Base-by-base conservation (phyloP, 2,113 vertebrate genomes). In the Pterophyllum scalare region DNA sequence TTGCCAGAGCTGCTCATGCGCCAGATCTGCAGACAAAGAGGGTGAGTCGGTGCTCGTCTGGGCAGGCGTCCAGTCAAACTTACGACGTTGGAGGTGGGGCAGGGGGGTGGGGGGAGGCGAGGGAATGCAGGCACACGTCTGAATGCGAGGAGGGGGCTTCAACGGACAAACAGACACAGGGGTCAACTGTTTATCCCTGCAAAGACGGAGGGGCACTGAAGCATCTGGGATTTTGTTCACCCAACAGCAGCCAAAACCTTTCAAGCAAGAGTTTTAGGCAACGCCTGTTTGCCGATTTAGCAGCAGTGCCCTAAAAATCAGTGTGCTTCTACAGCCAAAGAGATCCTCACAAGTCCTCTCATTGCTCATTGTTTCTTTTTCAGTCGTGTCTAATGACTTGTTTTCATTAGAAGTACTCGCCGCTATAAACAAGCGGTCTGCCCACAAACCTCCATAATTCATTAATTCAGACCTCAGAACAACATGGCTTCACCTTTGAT, bases 81-180 rank as follows among this genome's bases (percentile, higher is more conserved):
- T 54, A 80, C 70, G 74, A 81, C n/a, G 49, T 75, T 62, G 54
- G 82, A 87, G 79, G 33, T 56, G 78, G 88, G 74, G 40, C 31
- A 4, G 38, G 43, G 0, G 14, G 14, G 4, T 3, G 24, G 64
- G 57, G 67, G 79, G 43, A 3, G 12, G 65, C 1, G 56, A 77
- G 87, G 86, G 88, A 88, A 91, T 87, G 85, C 58, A 90, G 94
- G 91, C 94, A 94, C 93, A 95, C 88, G 88, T 94, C 86, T 86
- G 85, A 91, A 88, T 91, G 87, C 75, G 35, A 56, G 75, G 82
- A 65, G 79, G 84, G 88, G 88, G 83, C 84, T 91, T 88, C 89
- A 89, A 85, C 75, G 56, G 88, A 93, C 91, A 93, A 91, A 93
- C 91, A 89, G 91, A 90, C 93, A 92, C 91, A 92, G 83, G 87